phyloP scores from a whole-genome alignment of 1,140 invertebrate genomes.

The Acromyrmex echinatior region DNA sequence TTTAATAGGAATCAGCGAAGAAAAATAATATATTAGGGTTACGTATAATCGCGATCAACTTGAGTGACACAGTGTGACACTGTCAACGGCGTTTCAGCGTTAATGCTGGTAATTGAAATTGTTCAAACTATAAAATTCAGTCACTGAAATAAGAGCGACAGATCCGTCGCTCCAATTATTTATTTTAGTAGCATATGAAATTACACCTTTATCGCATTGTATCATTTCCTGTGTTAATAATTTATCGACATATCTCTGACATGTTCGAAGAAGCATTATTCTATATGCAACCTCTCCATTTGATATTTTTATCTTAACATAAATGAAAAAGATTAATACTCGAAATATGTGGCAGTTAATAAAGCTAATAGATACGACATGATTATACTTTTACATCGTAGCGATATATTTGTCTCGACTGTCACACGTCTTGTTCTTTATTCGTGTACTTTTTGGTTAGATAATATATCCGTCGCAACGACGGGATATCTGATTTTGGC shows the following conservation, averaged over 20 bases:
- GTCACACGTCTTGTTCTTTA: conserved; percentile 10
- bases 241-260: not conserved
- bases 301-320: not conserved
- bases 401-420: conserved; percentile 45
- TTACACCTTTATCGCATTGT: too few species aligned
- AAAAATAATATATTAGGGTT: too few species aligned
- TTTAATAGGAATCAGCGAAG: too few species aligned
- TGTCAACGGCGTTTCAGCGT: too few species aligned
- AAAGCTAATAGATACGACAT: conserved; percentile 40
- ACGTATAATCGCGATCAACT: too few species aligned
- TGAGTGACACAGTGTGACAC: too few species aligned
- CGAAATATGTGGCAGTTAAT: not conserved
- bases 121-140: too few species aligned
- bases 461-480: conserved; percentile 82
- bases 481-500: conserved; percentile 82
- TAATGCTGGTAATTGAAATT: too few species aligned
- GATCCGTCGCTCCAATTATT: too few species aligned
- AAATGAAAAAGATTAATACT: not conserved
- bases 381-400: conserved; percentile 46
- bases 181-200: too few species aligned
- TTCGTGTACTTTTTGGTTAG: conserved; percentile 43
- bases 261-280: not conserved
- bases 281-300: not conserved
- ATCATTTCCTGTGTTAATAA: not conserved
- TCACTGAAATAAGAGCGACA: too few species aligned